Conservation (phyloP, 2,113 vertebrate genomes). For the Empidonax alnorum region DNA sequence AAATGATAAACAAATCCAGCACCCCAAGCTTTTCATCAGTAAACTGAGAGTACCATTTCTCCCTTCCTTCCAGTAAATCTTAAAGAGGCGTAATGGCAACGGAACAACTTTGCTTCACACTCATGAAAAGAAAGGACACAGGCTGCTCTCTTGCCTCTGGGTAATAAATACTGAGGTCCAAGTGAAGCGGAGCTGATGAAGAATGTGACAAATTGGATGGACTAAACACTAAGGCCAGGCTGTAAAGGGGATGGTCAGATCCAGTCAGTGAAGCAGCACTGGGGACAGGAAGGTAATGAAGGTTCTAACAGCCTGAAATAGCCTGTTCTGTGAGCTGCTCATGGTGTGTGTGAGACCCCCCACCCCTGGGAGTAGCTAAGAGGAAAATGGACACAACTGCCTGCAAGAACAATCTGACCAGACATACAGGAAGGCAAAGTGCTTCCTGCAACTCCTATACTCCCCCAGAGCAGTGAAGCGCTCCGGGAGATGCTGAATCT, state of each 20-base stretch:
- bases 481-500: neutral
- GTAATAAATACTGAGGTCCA: neutral
- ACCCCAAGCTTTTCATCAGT: neutral
- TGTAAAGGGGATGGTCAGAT: neutral
- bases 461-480: neutral
- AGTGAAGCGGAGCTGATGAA: neutral
- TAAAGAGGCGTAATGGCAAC: neutral
- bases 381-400: neutral
- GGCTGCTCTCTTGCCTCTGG: neutral
- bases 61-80: neutral
- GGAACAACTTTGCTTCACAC: neutral
- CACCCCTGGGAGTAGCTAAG: neutral
- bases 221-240: neutral
- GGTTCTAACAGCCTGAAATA: neutral
- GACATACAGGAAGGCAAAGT: neutral
- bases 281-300: neutral
- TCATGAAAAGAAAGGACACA: neutral
- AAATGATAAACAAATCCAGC: neutral
- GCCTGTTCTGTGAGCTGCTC: neutral
- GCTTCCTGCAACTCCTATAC: neutral
- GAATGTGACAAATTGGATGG: neutral
- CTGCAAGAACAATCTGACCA: rapidly evolving
- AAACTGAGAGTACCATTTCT: neutral
- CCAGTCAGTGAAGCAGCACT: neutral
- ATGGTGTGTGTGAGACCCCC: rapidly evolving